phyloP scores from a whole-genome alignment of 2,888 invertebrate species.

The Ametastegia equiseti region DNA sequence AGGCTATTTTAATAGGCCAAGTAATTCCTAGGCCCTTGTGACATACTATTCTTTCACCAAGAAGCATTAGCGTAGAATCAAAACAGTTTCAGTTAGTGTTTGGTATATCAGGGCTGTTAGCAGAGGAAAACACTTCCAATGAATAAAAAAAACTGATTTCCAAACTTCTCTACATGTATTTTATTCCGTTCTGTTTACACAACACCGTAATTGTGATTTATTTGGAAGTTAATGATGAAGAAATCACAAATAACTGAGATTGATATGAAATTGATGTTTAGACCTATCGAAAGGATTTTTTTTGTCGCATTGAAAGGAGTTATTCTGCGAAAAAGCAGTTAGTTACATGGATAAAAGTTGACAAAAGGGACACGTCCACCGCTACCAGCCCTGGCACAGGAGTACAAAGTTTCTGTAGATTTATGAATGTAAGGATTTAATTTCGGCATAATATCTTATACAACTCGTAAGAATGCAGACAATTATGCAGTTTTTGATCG shows the following conservation, averaged over 20 bases:
- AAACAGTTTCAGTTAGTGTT: neutral
- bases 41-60: conserved; percentile 20
- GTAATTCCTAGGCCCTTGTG: neutral
- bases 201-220: too few species aligned
- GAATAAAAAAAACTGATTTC: neutral
- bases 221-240: too few species aligned
- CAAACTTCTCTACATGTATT: too few species aligned
- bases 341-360: neutral
- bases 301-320: too few species aligned
- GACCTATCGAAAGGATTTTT: too few species aligned
- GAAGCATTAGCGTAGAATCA: conserved; percentile 14
- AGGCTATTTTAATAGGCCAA: neutral
- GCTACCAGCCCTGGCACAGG: neutral
- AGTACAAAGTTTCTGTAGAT: neutral
- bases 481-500: conserved; percentile 2
- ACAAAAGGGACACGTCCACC: neutral
- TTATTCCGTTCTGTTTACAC: too few species aligned
- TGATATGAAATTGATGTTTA: too few species aligned
- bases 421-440: neutral
- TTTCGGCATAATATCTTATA: neutral
- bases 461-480: conserved; percentile 8
- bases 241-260: too few species aligned
- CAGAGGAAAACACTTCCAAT: neutral
- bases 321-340: neutral
- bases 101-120: neutral